Conservation (phyloP, 2,888 invertebrate genomes). For the Apotomis betuletana region DNA sequence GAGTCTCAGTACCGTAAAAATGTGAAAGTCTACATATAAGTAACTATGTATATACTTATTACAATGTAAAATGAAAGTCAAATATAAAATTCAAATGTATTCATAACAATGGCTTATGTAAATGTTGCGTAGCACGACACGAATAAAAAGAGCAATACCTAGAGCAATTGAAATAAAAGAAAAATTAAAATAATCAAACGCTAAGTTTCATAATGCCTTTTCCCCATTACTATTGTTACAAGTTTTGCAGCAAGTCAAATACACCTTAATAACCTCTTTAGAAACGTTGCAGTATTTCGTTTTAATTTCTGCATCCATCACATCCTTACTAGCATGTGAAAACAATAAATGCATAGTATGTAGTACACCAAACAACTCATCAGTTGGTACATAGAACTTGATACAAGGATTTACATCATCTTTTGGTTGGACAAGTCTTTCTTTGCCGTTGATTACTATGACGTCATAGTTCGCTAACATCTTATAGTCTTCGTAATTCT, state of each 20-base stretch:
- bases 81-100: neutral
- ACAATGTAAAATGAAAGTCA: neutral
- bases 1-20: too few relatives aligned
- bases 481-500: slow-evolving; percentile 67
- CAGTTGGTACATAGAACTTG: slow-evolving; percentile 65
- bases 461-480: slow-evolving; percentile 68
- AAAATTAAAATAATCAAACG: neutral
- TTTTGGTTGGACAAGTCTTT: slow-evolving; percentile 63
- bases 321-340: slow-evolving; percentile 62
- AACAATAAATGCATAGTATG: slow-evolving; percentile 72
- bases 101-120: neutral
- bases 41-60: too few relatives aligned
- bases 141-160: neutral
- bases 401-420: slow-evolving; percentile 52
- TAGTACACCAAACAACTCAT: slow-evolving; percentile 67
- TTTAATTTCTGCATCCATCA: slow-evolving; percentile 64
- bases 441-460: slow-evolving; percentile 55
- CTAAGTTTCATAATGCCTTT: slow-evolving; percentile 36
- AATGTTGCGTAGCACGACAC: neutral
- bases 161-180: neutral
- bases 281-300: slow-evolving; percentile 73
- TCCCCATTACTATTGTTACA: slow-evolving; percentile 58
- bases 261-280: slow-evolving; percentile 70
- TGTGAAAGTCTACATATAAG: too few relatives aligned
- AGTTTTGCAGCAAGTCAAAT: slow-evolving; percentile 62